phyloP scores from a whole-genome alignment of 2,888 invertebrate genomes.

The Epirrhoe alternata region DNA sequence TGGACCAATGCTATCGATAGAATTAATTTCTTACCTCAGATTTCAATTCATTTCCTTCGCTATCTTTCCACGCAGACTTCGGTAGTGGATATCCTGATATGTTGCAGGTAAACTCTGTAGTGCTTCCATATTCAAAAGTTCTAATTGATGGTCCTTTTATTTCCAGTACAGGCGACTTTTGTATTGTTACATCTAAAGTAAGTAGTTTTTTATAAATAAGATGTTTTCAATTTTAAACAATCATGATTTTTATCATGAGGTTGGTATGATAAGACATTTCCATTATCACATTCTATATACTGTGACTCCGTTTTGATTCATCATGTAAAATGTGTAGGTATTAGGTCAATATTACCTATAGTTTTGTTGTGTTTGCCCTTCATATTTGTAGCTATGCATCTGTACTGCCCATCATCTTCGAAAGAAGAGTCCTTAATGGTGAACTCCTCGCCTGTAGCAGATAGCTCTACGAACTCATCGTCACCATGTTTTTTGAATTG shows the following conservation, averaged over 20 bases:
- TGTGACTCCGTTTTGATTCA: too few species aligned
- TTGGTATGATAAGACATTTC: too few species aligned
- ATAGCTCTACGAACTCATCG: background rate
- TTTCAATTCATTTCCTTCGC: constrained; percentile 6
- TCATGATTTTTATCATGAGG: too few species aligned
- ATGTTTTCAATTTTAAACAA: too few species aligned
- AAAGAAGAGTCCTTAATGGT: constrained; percentile 9
- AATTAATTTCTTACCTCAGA: constrained; percentile 4
- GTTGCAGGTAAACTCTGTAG: constrained; percentile 16
- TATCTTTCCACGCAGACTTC: constrained; percentile 19
- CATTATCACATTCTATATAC: too few species aligned
- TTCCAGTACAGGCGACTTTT: constrained; percentile 17
- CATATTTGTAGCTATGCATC: constrained; percentile 11
- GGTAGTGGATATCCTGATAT: constrained; percentile 24
- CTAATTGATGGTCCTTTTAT: constrained; percentile 9
- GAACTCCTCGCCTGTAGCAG: constrained; percentile 7
- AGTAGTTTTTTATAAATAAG: background rate
- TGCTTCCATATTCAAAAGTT: constrained; percentile 16
- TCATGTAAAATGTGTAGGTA: too few species aligned
- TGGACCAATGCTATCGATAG: too few species aligned
- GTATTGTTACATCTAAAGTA: constrained; percentile 19
- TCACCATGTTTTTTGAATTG: background rate
- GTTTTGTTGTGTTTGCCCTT: background rate
- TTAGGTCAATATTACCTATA: constrained; percentile 10
- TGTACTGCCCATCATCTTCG: constrained; percentile 14